Conservation (phyloP, 1,140 invertebrate species). For the Drosophila seguyi region DNA sequence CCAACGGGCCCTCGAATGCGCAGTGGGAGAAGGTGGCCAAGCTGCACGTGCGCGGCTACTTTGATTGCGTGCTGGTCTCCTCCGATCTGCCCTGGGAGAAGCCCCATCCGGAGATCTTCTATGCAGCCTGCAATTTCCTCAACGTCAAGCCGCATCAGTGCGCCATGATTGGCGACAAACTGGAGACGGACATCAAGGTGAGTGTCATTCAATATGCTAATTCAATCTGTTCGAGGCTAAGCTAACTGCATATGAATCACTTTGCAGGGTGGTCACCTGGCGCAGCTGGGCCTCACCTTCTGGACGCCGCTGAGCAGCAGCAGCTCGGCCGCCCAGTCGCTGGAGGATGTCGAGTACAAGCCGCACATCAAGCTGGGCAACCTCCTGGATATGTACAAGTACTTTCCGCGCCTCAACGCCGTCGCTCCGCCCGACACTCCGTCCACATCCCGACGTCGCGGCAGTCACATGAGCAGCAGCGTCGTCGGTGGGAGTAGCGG, state of each 20-base stretch:
- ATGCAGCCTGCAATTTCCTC: conserved; percentile 90
- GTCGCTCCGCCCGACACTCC: conserved; percentile 17
- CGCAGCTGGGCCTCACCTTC: conserved; percentile 90
- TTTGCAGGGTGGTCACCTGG: conserved; percentile 89
- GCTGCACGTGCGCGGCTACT: conserved; percentile 89
- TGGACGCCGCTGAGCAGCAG: conserved; percentile 89
- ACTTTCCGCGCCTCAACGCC: conserved; percentile 65
- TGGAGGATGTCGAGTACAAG: conserved; percentile 67
- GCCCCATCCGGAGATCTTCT: conserved; percentile 91
- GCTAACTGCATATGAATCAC: not conserved
- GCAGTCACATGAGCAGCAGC: conserved; percentile 62
- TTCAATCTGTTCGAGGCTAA: not conserved
- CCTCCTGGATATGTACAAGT: conserved; percentile 80
- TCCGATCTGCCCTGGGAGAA: conserved; percentile 94
- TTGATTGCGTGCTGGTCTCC: conserved; percentile 92
- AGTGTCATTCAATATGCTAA: not conserved
- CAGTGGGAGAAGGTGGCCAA: conserved; percentile 94
- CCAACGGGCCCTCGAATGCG: conserved; percentile 92
- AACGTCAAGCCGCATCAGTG: conserved; percentile 90
- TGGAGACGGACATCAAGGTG: conserved; percentile 93
- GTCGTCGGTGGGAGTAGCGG: conserved; percentile 2
- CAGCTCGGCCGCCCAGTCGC: conserved; percentile 56
- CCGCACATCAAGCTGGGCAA: conserved; percentile 72
- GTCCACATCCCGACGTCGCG: conserved; percentile 49
- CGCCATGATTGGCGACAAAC: conserved; percentile 94